Percentiles rank a stretch among this genome's conserved stretches.
These are phyloP conservation scores for Sphaerodactylus townsendi DNA, from an alignment of 2,113 vertebrate species.

Conservation along the genomic window DNA sequence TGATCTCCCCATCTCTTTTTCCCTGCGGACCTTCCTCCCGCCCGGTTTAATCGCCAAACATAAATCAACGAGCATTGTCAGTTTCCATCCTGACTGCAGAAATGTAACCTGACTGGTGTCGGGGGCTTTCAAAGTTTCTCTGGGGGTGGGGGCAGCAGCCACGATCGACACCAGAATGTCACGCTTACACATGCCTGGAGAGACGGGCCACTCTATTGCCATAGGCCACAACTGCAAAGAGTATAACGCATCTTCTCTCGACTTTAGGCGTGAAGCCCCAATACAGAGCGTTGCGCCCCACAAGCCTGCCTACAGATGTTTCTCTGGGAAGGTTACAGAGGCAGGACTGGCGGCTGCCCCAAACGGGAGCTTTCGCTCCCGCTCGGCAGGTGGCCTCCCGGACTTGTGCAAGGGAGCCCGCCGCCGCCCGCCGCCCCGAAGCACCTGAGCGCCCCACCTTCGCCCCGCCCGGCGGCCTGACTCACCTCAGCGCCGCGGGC, in stretches of 20 bases:
- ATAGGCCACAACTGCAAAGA: no score
- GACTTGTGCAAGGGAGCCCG: no score
- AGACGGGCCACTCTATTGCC: no score
- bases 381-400: neutral
- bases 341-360: neutral
- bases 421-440: no score
- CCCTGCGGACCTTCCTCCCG: neutral
- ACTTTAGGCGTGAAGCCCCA: neutral
- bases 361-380: neutral
- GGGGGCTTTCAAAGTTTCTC: constrained; percentile 1
- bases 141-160: neutral
- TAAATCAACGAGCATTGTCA: constrained; percentile 47
- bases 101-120: neutral
- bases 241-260: neutral
- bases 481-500: constrained; percentile 58
- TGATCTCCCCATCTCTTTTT: constrained; percentile 16
- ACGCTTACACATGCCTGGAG: neutral
- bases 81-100: constrained; percentile 2
- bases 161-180: constrained; percentile 7
- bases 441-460: neutral
- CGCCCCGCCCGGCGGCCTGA: neutral
- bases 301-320: neutral
- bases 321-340: neutral
- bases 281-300: neutral
- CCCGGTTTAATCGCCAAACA: neutral